Evolutionary conservation across 2,888 invertebrate genomes (phyloP), one percentile per base, ranked within the genome.

Genomic region (Clunio marinus): DNA sequence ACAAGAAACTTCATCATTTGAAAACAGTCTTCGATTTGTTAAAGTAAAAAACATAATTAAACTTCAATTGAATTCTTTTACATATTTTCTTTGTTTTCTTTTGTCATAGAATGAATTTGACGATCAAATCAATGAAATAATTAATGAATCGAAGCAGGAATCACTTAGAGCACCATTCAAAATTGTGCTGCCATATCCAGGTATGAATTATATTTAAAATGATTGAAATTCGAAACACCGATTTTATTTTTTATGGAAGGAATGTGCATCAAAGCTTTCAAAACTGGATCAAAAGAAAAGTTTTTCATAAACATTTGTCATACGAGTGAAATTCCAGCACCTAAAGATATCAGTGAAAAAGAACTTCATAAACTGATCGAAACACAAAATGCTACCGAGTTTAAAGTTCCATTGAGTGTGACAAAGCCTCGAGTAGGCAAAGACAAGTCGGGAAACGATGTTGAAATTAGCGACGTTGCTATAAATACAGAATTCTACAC

Each of bases 351-450:
- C 45, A 82, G 83, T 1, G 85, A 87, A 75, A 85, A 85, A 68
- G 88, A 91, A 73, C 80, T 93, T 1, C 66, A 66, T 17, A 66
- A 66, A 55, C n/a, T 66, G 15, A 66, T 66, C 27, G 66, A 66
- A 28, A 17, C 25, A 13, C 66, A 66, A 32, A 51, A 55, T 32
- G 55, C 66, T n/a, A 80, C 85, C 71, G 81, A 83, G 69, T 95
- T 86, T 77, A 81, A 88, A 70, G 86, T 96, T 55, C 95, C 95
- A 0, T 91, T 96, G 91, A 94, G 94, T 76, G 88, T 96, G 71
- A 93, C 93, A 0, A 88, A 89, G 74, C 85, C 89, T 2, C 86
- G 88, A 72, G 82, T 83, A 4, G 93, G 92, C 74, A 78, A 81
- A 22, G 94, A 94, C 76, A 93, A 91, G 76, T 83, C 85, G 65